Percentiles rank a stretch among this genome's conserved stretches.
Conservation (phyloP, 2,113 vertebrate genomes). For the Solea solea region DNA sequence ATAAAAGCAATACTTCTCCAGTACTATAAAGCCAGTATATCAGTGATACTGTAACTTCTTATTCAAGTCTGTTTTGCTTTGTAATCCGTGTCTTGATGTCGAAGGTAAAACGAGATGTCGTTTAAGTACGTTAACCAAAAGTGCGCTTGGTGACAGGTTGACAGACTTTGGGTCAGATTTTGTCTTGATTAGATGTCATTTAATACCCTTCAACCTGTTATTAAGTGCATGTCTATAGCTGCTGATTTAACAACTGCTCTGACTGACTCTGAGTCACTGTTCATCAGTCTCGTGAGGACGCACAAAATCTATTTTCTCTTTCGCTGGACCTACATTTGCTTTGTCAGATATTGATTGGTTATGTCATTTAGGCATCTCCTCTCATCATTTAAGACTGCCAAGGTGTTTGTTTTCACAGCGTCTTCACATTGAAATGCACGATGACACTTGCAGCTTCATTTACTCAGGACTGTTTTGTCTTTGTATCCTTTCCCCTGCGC, state of each 20-base stretch:
- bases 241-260: conserved; percentile 11
- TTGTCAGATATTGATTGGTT: conserved; percentile 25
- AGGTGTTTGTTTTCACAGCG: not conserved
- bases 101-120: not conserved
- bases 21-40: conserved; percentile 2
- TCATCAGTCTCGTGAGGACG: conserved; percentile 21
- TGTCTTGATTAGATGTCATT: conserved; percentile 9
- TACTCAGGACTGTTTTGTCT: conserved; percentile 10
- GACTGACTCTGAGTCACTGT: conserved; percentile 3
- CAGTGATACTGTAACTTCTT: not conserved
- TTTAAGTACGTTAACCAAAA: conserved; percentile 5
- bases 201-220: not conserved
- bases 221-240: not conserved
- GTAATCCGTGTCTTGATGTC: not conserved
- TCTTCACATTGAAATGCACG: conserved; percentile 4
- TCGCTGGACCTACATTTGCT: conserved; percentile 22
- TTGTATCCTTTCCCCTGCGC: not conserved
- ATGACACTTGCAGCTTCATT: conserved; percentile 21
- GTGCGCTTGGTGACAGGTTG: not conserved
- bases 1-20: not conserved
- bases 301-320: conserved; percentile 16
- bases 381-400: not conserved
- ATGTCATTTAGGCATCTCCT: conserved; percentile 5
- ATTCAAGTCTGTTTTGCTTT: not conserved
- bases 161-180: not conserved